Evolutionary conservation across 2,888 invertebrate genomes (phyloP).

Genomic region (Atethmia centrago): DNA sequence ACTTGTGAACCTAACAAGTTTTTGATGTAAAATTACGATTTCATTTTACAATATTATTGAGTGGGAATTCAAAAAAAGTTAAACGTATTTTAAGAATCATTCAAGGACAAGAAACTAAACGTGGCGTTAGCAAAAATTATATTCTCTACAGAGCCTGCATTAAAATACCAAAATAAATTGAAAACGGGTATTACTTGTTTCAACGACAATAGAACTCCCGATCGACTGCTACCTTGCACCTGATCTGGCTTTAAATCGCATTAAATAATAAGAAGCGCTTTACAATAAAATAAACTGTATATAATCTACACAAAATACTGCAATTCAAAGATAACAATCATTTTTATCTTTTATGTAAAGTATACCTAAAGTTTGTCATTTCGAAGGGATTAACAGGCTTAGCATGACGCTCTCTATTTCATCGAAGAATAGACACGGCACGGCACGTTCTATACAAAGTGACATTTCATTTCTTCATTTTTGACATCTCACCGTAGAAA

Average conservation of each 20-base stretch:
- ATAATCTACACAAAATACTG: neutral
- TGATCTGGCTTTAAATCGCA: conserved; percentile 29
- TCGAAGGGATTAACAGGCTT: too few relatives aligned
- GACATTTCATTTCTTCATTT: too few relatives aligned
- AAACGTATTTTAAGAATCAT: neutral
- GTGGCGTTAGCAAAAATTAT: too few relatives aligned
- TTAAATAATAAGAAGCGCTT: neutral
- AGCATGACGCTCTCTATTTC: too few relatives aligned
- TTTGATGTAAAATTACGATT: conserved; percentile 4
- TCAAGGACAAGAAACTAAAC: neutral
- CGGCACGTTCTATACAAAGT: too few relatives aligned
- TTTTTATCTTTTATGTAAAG: too few relatives aligned
- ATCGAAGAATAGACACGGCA: too few relatives aligned
- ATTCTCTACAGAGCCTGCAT: neutral
- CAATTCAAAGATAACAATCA: neutral
- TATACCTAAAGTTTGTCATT: too few relatives aligned
- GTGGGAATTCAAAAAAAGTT: neutral
- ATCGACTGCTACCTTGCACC: conserved; percentile 4
- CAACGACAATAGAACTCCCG: neutral
- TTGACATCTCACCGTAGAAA: too few relatives aligned
- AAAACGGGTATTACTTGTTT: neutral
- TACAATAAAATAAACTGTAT: neutral
- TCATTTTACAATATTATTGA: neutral
- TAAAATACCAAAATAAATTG: neutral
- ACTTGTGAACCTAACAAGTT: conserved; percentile 12